Evolutionary conservation across 2,888 invertebrate genomes (phyloP).

Genomic region (Rhyacophila evoluta): DNA sequence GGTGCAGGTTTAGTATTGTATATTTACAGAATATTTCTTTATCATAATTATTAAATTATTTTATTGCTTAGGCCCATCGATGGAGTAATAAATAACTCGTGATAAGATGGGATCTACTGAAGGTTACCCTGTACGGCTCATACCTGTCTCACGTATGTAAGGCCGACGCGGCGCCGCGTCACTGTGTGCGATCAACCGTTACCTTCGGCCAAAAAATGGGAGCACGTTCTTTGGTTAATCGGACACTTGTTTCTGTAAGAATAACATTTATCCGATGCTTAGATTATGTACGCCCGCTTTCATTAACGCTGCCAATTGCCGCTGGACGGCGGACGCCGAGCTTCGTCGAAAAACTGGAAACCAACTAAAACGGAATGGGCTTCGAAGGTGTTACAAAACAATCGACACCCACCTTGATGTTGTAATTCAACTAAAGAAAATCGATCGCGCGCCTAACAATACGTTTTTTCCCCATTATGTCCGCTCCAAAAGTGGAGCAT

Average conservation of each 20-base stretch:
- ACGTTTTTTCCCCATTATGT: no score
- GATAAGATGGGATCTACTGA: not conserved
- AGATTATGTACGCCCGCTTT: conserved; percentile 35
- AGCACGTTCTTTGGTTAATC: conserved; percentile 46
- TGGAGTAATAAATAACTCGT: no score
- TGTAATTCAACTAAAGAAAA: not conserved
- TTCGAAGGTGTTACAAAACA: not conserved
- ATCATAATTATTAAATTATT: no score
- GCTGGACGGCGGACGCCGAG: not conserved
- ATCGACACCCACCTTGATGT: not conserved
- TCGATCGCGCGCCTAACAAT: no score
- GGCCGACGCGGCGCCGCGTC: conserved; percentile 25
- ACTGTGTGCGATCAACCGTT: conserved; percentile 46
- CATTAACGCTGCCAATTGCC: conserved; percentile 13
- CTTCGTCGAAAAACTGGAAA: not conserved
- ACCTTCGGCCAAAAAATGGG: conserved; percentile 46
- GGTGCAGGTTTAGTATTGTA: no score
- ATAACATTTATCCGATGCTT: conserved; percentile 35
- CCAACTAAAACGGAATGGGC: not conserved
- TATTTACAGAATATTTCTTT: no score
- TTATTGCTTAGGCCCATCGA: no score
- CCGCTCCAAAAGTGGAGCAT: no score
- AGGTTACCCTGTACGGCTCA: conserved; percentile 23
- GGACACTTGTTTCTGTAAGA: conserved; percentile 47
- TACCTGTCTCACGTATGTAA: not conserved